phyloP scores from a whole-genome alignment of 2,113 vertebrate species.

The Tautogolabrus adspersus region DNA sequence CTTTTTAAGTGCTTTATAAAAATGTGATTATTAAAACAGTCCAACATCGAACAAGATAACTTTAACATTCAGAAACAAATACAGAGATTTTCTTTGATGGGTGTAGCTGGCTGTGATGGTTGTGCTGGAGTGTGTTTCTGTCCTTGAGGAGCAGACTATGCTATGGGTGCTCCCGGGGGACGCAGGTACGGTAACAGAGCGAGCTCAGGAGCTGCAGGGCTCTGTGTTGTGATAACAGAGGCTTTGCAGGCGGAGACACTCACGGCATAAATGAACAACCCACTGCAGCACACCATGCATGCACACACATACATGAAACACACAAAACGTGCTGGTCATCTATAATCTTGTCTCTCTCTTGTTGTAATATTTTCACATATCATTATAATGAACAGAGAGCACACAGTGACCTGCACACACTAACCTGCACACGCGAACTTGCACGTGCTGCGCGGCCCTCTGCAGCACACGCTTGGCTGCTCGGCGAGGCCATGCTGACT shows the following conservation, averaged over 20 bases:
- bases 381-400: background rate
- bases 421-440: background rate
- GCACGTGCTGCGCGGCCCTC: constrained; percentile 44
- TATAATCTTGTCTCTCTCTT: background rate
- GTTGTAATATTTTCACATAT: constrained; percentile 1
- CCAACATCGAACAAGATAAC: too few relatives aligned
- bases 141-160: constrained; percentile 56
- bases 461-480: constrained; percentile 71
- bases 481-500: constrained; percentile 65
- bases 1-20: too few relatives aligned
- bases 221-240: constrained; percentile 71
- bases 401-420: too few relatives aligned
- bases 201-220: constrained; percentile 40
- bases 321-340: background rate
- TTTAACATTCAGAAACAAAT: too few relatives aligned
- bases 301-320: background rate
- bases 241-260: constrained; percentile 68
- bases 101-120: constrained; percentile 1
- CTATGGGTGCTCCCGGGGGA: constrained; percentile 49
- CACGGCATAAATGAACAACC: constrained; percentile 68
- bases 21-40: too few relatives aligned
- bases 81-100: background rate
- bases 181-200: constrained; percentile 34
- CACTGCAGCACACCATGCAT: constrained; percentile 48
- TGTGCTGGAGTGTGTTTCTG: constrained; percentile 29